Conservation (phyloP, 2,888 invertebrate species). For the Lasius fuliginosus region DNA sequence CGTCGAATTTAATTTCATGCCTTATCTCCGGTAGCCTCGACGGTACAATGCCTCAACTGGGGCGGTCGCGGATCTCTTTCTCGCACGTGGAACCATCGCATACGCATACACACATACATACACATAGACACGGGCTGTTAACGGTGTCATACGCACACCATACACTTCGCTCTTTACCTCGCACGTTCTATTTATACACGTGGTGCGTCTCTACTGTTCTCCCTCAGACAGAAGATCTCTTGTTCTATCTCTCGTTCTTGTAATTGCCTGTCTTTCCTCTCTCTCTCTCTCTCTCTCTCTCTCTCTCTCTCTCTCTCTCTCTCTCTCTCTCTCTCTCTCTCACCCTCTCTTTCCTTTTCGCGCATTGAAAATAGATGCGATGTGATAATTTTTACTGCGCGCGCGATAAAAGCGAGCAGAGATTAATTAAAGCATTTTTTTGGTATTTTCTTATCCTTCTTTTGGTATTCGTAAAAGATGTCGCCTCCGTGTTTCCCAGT, state of each 20-base stretch:
- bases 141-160: conserved; percentile 41
- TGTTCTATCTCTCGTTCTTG: conserved; percentile 11
- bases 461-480: too few species aligned
- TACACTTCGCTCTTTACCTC: conserved; percentile 37
- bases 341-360: neutral
- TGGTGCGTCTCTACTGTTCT: conserved; percentile 24
- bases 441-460: too few species aligned
- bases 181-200: conserved; percentile 42
- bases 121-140: neutral
- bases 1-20: conserved; percentile 83
- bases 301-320: neutral
- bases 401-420: neutral
- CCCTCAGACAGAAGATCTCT: conserved; percentile 20
- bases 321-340: neutral
- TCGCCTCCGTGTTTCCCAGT: neutral
- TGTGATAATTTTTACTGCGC: neutral
- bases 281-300: neutral
- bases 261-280: neutral
- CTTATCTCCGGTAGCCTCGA: conserved; percentile 79
- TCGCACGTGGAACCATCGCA: conserved; percentile 25
- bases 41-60: conserved; percentile 79
- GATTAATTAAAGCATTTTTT: neutral
- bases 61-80: conserved; percentile 78
- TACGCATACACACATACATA: neutral
- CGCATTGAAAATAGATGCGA: neutral